Percentiles rank a stretch among this genome's conserved stretches.
Conservation (phyloP, 2,797 vertebrate species). For the Tympanoctomys barrerae region DNA sequence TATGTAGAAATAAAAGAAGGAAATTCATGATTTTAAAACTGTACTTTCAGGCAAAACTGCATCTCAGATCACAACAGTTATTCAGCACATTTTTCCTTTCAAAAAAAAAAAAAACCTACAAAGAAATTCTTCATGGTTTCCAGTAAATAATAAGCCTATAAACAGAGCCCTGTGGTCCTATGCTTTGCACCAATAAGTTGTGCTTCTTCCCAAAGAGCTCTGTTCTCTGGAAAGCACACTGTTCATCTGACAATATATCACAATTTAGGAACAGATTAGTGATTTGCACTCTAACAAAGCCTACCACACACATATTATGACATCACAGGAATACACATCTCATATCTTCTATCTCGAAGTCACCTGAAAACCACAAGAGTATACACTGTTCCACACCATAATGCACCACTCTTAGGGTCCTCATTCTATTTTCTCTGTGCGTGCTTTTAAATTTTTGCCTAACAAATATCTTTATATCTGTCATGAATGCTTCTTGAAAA, state of each 20-base stretch:
- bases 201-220: not conserved
- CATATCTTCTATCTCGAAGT: not conserved
- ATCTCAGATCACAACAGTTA: not conserved
- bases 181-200: not conserved
- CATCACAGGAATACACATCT: too few relatives aligned
- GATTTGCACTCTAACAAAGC: not conserved
- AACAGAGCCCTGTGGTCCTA: not conserved
- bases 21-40: not conserved
- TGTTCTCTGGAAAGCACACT: not conserved
- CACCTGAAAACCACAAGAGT: not conserved
- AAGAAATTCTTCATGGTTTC: not conserved
- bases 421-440: not conserved
- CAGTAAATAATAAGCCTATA: not conserved
- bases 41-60: not conserved
- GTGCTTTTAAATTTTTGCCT: not conserved
- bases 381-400: not conserved
- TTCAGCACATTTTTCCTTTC: not conserved
- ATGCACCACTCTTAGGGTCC: not conserved
- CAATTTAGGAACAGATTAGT: not conserved
- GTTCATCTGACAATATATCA: not conserved
- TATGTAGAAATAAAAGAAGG: not conserved
- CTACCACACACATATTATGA: not conserved
- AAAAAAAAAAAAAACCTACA: not conserved
- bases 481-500: not conserved
- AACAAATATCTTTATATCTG: not conserved